Conservation (phyloP, 1,140 invertebrate species). For the Hydropsyche tenuis region DNA sequence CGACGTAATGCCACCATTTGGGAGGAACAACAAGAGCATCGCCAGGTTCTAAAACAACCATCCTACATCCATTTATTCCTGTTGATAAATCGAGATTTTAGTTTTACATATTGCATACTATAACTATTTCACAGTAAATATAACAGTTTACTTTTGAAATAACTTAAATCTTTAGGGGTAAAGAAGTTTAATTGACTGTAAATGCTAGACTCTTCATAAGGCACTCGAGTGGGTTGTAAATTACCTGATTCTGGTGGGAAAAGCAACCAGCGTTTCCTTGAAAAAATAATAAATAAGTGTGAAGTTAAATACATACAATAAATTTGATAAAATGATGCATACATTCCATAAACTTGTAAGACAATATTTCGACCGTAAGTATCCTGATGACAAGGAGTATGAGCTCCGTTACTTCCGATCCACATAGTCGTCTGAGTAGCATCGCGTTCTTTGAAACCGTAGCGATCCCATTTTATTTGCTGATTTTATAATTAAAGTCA, state of each 20-base stretch:
- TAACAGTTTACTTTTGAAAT: conserved; percentile 55
- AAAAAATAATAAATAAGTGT: no score
- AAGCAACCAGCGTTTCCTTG: conserved; percentile 91
- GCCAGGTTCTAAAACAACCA: conserved; percentile 76
- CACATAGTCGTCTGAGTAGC: conserved; percentile 82
- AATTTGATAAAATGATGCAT: conserved; percentile 23
- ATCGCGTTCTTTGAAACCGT: conserved; percentile 76
- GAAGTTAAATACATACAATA: no score
- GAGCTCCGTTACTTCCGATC: conserved; percentile 86
- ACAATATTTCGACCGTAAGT: conserved; percentile 94
- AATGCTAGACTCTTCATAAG: conserved; percentile 96
- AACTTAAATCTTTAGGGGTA: conserved; percentile 62
- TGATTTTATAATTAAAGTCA: conserved; percentile 52
- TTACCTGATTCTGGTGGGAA: conserved; percentile 80
- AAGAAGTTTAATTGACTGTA: conserved; percentile 87
- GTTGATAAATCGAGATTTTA: conserved; percentile 33
- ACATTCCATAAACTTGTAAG: conserved; percentile 80
- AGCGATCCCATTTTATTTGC: conserved; percentile 74
- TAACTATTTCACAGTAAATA: neutral
- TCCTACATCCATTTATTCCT: conserved; percentile 59
- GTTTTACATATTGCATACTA: conserved; percentile 21
- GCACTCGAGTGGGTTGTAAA: conserved; percentile 84
- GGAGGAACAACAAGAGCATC: conserved; percentile 88
- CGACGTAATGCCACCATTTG: conserved; percentile 97
- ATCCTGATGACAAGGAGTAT: conserved; percentile 94